Evolutionary conservation across 2,888 invertebrate species (phyloP), one percentile per base, ranked within the genome.

Genomic region (Pogonocherus hispidulus): DNA sequence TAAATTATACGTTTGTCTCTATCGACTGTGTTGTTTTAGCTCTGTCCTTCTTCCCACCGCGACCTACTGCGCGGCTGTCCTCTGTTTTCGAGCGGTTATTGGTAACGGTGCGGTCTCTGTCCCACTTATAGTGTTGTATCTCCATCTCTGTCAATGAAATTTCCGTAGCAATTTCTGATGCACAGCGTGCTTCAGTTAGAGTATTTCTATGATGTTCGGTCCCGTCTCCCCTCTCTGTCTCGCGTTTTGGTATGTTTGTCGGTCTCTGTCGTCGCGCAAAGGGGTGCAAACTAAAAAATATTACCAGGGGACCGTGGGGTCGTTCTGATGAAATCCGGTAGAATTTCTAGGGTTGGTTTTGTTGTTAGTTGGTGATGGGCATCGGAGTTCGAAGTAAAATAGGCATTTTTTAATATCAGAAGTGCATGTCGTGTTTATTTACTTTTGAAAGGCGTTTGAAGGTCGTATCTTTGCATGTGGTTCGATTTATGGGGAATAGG

Each of bases 201-300:
- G 63, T 60, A 65, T 73, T 68, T 72, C 69, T 70, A 59, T 66
- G 72, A 67, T 70, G 59, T 70, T 72, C 63, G 57, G 63, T 47
- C 16, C n/a, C 27, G 32, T 51, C 23, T 46, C 49, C 32, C 44
- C 51, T 75, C 72, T 69, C 67, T 56, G 46, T 72, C 59, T 51
- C 22, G n/a, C 57, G 62, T 68, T 49, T n/a, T 52, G 63, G 57
- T 57, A 56, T 66, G 19, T 41, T 16, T 37, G 16, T 54, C 55
- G 56, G 14, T 69, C 75, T 73, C 60, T 71, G 63, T 74, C 66
- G 32, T 19, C 67, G 68, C 49, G 63, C 69, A 71, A 71, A 75
- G 76, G 79, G 79, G 76, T 77, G 79, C 76, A 76, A 78, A 76
- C 69, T 76, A 75, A 78, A 79, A 79, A 79, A 79, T 77, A 76